These are phyloP conservation scores for Tachyglossus aculeatus DNA, from an alignment of 2,797 vertebrate genomes.

Conservation along the genomic window DNA sequence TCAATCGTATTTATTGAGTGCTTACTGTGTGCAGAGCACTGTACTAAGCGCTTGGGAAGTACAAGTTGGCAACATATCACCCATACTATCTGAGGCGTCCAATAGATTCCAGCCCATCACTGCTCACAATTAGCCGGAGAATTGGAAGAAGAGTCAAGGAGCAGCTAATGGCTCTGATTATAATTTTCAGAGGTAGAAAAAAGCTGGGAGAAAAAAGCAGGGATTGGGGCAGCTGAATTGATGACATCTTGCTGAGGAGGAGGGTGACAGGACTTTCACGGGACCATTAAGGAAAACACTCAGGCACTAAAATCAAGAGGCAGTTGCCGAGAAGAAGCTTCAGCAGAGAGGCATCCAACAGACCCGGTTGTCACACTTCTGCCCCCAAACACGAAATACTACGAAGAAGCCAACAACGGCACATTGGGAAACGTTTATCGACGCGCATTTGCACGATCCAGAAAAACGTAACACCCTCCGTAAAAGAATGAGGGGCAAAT, in stretches of 20 bases:
- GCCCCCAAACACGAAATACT: constrained; percentile 23
- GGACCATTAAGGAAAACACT: constrained; percentile 6
- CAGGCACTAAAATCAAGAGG: constrained; percentile 18
- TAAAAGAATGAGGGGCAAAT: constrained; percentile 47
- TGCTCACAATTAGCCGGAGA: rapidly evolving
- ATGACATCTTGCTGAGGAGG: not conserved
- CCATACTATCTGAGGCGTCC: not conserved
- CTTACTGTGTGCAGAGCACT: no score
- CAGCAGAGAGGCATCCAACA: constrained; percentile 24
- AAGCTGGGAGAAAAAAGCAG: not conserved
- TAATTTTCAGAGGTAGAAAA: not conserved
- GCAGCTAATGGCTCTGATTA: rapidly evolving
- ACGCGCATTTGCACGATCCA: constrained; percentile 50
- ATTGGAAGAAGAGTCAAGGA: not conserved
- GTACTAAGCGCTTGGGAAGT: no score
- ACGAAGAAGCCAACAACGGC: constrained; percentile 47
- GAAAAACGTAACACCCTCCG: constrained; percentile 60
- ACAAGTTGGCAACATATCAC: no score
- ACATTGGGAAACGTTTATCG: constrained; percentile 46
- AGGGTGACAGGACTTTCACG: not conserved
- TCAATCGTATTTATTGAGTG: no score
- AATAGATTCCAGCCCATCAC: not conserved
- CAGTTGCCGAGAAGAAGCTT: constrained; percentile 25
- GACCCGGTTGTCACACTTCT: constrained; percentile 33
- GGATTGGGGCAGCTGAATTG: not conserved